Evolutionary conservation across 2,113 vertebrate genomes (phyloP).

Genomic region (Sceloporus tristichus): DNA sequence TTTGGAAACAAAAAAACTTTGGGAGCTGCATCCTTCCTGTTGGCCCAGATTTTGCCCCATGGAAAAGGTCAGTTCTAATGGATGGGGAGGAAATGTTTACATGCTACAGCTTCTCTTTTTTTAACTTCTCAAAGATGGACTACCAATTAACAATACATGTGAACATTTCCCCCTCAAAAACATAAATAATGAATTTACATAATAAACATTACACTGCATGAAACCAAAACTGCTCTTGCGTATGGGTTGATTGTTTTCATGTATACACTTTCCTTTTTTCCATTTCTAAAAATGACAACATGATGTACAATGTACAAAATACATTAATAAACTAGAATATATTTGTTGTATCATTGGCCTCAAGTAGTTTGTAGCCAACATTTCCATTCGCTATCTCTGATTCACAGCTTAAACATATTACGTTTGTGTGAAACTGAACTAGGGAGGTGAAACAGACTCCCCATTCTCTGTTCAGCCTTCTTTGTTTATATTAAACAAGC

Average conservation of each 20-base stretch:
- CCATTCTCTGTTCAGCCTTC: slow-evolving; percentile 22
- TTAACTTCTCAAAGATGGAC: neutral
- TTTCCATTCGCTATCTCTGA: neutral
- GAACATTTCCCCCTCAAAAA: slow-evolving; percentile 8
- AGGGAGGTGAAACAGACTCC: neutral
- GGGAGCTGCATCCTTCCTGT: no score
- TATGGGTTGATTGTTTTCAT: slow-evolving; percentile 1
- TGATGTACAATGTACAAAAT: neutral
- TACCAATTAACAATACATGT: slow-evolving; percentile 1
- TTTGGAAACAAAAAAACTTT: no score
- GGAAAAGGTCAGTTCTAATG: neutral
- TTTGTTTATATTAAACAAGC: slow-evolving; percentile 27
- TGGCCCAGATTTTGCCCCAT: no score
- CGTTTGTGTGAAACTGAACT: neutral
- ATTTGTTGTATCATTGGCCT: neutral
- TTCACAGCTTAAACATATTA: neutral
- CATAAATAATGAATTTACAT: slow-evolving; percentile 3
- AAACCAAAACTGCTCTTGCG: neutral
- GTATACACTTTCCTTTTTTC: neutral
- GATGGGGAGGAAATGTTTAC: neutral
- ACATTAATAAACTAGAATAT: neutral
- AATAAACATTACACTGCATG: neutral
- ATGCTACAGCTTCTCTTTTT: neutral
- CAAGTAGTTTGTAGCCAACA: neutral
- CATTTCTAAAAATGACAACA: neutral